A percentile compares a stretch with the other conserved stretches of the same genome.
phyloP scores from a whole-genome alignment of 2,113 vertebrate species.

The Grammomys dolichurus region DNA sequence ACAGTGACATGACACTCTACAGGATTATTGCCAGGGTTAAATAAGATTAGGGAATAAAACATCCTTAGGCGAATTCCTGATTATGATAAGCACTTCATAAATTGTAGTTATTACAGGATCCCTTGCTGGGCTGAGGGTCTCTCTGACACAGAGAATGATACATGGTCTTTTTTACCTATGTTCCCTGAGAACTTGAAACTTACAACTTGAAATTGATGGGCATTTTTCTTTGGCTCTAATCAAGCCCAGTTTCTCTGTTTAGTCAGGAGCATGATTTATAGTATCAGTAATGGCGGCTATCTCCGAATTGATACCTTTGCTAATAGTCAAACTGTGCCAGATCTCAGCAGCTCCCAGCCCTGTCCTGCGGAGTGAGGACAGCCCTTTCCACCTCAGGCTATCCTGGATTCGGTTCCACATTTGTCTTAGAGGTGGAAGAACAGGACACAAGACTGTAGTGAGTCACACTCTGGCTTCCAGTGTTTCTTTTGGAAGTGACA shows the following conservation, averaged over 20 bases:
- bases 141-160: background rate
- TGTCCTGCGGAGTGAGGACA: background rate
- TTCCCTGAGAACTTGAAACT: constrained; percentile 37
- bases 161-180: background rate
- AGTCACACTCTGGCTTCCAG: background rate
- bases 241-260: background rate
- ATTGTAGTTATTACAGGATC: background rate
- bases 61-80: background rate
- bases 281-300: background rate
- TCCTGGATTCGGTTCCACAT: background rate
- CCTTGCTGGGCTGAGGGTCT: background rate
- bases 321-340: background rate
- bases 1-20: background rate
- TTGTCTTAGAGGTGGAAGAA: background rate
- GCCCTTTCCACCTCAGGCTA: background rate
- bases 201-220: constrained; percentile 19
- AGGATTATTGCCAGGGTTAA: constrained; percentile 12
- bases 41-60: constrained; percentile 15
- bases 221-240: constrained; percentile 8
- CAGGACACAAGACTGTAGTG: background rate
- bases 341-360: background rate
- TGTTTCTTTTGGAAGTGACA: background rate
- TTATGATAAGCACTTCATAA: constrained; percentile 12
- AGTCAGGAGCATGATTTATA: background rate
- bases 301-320: background rate